phyloP scores from a whole-genome alignment of 2,888 invertebrate species.

The Aromia moschata region DNA sequence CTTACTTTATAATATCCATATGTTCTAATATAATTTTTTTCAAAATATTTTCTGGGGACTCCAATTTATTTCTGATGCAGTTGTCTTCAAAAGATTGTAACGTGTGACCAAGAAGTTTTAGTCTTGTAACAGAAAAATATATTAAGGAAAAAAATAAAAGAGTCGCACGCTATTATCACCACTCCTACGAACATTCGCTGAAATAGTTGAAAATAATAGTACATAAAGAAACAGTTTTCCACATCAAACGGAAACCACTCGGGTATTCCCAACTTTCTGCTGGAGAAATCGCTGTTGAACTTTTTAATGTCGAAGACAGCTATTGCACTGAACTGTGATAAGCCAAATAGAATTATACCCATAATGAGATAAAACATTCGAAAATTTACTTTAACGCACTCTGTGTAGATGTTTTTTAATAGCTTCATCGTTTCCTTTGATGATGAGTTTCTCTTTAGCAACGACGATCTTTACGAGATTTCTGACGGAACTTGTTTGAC shows the following conservation, averaged over 20 bases:
- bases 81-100: neutral
- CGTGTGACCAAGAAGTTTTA: slow-evolving; percentile 3
- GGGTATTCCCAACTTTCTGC: neutral
- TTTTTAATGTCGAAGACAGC: neutral
- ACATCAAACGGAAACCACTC: slow-evolving; percentile 1
- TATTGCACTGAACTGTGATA: neutral
- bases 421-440: neutral
- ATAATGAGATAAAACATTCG: neutral
- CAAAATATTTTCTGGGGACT: neutral
- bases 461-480: too few species aligned
- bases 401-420: neutral
- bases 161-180: neutral
- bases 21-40: slow-evolving; percentile 16
- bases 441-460: neutral
- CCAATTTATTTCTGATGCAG: too few species aligned
- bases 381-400: neutral
- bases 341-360: neutral
- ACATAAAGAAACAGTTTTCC: neutral
- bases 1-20: slow-evolving; percentile 17
- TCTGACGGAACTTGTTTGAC: too few species aligned
- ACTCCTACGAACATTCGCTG: neutral
- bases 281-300: neutral
- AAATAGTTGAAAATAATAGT: neutral
- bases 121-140: neutral
- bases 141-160: slow-evolving; percentile 2